phyloP scores from a whole-genome alignment of 2,797 vertebrate species.

The Parambassis ranga region DNA sequence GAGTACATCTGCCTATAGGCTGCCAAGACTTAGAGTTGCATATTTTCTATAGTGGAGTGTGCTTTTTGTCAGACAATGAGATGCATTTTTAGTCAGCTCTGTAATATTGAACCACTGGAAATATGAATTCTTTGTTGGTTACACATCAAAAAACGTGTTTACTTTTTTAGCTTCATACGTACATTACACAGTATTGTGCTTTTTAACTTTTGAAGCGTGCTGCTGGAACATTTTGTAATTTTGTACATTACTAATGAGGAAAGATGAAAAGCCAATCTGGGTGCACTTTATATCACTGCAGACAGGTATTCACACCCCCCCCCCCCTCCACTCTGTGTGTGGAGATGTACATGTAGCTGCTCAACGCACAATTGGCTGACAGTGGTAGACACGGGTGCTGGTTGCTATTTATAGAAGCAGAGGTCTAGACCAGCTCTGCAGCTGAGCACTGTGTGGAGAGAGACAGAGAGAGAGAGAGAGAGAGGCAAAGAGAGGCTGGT shows the following conservation, averaged over 20 bases:
- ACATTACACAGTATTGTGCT: too few relatives aligned
- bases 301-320: not conserved
- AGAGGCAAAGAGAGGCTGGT: slow-evolving; percentile 17
- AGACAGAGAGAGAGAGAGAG: not conserved
- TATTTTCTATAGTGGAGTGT: not conserved
- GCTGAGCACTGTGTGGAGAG: slow-evolving; percentile 43
- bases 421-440: slow-evolving; percentile 71
- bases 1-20: not conserved
- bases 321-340: too few relatives aligned
- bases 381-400: slow-evolving; percentile 42
- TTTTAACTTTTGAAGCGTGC: not conserved
- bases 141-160: too few relatives aligned
- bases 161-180: too few relatives aligned
- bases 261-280: not conserved
- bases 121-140: too few relatives aligned
- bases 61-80: too few relatives aligned
- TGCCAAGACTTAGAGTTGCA: not conserved
- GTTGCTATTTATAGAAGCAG: slow-evolving; percentile 70
- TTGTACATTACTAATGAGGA: too few relatives aligned
- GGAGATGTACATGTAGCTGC: slow-evolving; percentile 17
- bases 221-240: not conserved
- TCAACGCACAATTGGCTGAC: slow-evolving; percentile 40
- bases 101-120: too few relatives aligned
- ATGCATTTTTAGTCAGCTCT: too few relatives aligned
- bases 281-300: too few relatives aligned